phyloP scores from a whole-genome alignment of 2,113 vertebrate genomes.

The Upupa epops region DNA sequence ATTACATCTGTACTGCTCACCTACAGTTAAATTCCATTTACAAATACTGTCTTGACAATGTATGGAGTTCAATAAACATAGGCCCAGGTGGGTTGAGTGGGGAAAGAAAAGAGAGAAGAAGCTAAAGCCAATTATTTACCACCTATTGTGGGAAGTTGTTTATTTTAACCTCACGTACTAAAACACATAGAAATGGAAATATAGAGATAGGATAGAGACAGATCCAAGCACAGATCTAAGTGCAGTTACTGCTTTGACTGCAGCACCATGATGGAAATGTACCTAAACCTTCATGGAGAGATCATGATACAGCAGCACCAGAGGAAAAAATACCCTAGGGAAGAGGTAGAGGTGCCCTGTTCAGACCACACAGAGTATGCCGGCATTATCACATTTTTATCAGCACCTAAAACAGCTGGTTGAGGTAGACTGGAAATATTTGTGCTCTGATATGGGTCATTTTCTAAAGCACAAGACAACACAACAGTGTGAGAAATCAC shows the following conservation, averaged over 20 bases:
- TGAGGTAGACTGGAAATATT: neutral
- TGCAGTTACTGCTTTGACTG: neutral
- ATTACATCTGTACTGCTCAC: slow-evolving; percentile 81
- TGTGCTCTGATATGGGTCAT: neutral
- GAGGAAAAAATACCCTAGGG: neutral
- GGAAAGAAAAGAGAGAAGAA: slow-evolving; percentile 1
- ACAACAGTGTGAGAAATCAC: neutral
- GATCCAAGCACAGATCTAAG: neutral
- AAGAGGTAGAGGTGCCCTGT: neutral
- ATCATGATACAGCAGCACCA: fast-evolving
- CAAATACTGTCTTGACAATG: slow-evolving; percentile 76
- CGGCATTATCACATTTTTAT: neutral
- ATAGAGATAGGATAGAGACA: neutral
- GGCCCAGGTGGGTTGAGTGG: slow-evolving; percentile 32
- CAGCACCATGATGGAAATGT: neutral
- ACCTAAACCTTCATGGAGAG: neutral
- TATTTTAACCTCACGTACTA: neutral
- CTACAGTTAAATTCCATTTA: slow-evolving; percentile 78
- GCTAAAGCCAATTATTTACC: slow-evolving; percentile 9
- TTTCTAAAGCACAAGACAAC: neutral
- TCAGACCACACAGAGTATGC: neutral
- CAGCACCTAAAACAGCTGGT: neutral
- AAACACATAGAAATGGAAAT: neutral
- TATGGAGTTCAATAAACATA: slow-evolving; percentile 73
- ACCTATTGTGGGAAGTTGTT: slow-evolving; percentile 12